These are phyloP conservation scores for Chionodraco myersi DNA, from an alignment of 2,113 vertebrate species.

Conservation along the genomic window DNA sequence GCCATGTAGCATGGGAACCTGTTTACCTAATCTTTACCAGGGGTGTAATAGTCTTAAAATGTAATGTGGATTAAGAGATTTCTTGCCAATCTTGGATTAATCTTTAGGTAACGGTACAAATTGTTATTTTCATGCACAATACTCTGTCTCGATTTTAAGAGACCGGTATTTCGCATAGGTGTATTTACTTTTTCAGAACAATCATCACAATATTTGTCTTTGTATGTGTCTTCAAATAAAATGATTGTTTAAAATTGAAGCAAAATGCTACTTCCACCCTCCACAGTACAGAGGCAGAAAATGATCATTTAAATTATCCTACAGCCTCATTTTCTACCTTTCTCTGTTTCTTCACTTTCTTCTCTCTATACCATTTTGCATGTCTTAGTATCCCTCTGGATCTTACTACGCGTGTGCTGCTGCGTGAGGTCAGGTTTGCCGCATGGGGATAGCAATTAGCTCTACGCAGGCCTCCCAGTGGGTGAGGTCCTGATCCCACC, in stretches of 20 bases:
- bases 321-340: conserved; percentile 10
- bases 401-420: conserved; percentile 1
- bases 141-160: too few species aligned
- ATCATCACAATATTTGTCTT: background rate
- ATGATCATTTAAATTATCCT: conserved; percentile 10
- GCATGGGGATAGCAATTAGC: conserved; percentile 57
- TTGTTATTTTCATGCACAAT: too few species aligned
- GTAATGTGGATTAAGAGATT: conserved; percentile 12
- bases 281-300: background rate
- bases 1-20: conserved; percentile 4
- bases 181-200: background rate
- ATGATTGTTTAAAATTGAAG: background rate
- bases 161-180: too few species aligned
- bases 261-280: conserved; percentile 13
- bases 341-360: conserved; percentile 6
- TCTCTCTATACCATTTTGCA: conserved; percentile 1
- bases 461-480: conserved; percentile 60
- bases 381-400: background rate
- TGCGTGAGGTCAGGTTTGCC: conserved; percentile 59
- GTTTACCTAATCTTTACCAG: conserved; percentile 26
- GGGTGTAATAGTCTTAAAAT: conserved; percentile 2
- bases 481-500: conserved; percentile 56
- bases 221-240: background rate
- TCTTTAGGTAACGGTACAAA: background rate
- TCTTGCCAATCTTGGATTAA: background rate